Evolutionary conservation across 2,888 invertebrate species (phyloP).

Genomic region (Xanthorhoe designata): DNA sequence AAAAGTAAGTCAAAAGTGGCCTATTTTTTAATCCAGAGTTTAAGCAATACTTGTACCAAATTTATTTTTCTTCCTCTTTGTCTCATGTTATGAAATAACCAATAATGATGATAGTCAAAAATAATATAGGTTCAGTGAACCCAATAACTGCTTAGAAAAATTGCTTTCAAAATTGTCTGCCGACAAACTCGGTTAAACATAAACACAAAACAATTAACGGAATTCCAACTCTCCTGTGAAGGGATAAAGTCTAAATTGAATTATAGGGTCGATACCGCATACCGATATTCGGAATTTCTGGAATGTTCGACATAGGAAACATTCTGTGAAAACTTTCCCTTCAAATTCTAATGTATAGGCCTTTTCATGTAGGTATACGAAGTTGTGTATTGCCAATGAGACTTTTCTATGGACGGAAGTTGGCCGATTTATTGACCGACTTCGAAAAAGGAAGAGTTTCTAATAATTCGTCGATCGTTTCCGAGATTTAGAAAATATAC

Average conservation of each 20-base stretch:
- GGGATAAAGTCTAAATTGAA: conserved; percentile 25
- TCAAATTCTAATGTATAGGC: not conserved
- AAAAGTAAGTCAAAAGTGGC: too few species aligned
- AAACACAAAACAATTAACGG: conserved; percentile 7
- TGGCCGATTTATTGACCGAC: too few species aligned
- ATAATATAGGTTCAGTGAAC: not conserved
- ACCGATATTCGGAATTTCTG: conserved; percentile 14
- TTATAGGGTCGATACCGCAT: conserved; percentile 1
- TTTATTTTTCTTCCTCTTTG: too few species aligned
- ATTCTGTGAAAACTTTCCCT: conserved; percentile 13
- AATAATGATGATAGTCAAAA: too few species aligned
- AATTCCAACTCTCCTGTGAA: conserved; percentile 13
- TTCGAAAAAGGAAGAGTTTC: too few species aligned
- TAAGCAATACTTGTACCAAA: too few species aligned
- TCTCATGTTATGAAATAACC: too few species aligned
- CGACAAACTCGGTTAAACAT: conserved; percentile 13
- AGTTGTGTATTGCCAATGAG: not conserved
- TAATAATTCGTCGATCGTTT: too few species aligned
- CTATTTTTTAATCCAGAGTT: too few species aligned
- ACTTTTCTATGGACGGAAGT: too few species aligned
- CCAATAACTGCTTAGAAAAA: not conserved
- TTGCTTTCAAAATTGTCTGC: not conserved
- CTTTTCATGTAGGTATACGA: not conserved
- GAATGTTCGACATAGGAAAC: conserved; percentile 23
- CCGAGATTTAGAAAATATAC: too few species aligned